These are phyloP conservation scores for Oikopleura dioica DNA, from an alignment of 23 tunicate species.

Conservation along the genomic window DNA sequence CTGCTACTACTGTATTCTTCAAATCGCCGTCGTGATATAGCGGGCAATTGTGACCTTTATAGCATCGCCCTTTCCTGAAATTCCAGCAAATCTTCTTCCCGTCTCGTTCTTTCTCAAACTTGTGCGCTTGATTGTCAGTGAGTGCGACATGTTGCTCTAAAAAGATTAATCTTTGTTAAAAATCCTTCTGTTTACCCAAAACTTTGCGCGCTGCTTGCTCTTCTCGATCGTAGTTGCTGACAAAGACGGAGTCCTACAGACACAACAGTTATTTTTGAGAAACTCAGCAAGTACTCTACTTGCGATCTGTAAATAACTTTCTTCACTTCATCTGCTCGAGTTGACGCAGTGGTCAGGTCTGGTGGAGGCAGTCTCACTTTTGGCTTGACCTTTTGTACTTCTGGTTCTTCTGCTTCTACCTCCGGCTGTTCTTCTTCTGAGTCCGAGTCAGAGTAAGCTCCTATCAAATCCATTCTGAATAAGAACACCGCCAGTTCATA, in stretches of 20 bases:
- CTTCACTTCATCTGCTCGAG: not conserved
- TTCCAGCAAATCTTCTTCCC: constrained; percentile 14
- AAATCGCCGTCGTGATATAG: not conserved
- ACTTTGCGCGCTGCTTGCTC: not conserved
- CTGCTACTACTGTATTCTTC: not conserved
- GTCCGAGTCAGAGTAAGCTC: not conserved
- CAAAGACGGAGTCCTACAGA: not conserved
- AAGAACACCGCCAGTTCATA: no score
- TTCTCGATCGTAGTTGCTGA: not conserved
- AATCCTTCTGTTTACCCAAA: no score
- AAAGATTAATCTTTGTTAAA: no score
- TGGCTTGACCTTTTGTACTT: not conserved
- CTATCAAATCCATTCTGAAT: not conserved
- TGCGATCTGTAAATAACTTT: not conserved
- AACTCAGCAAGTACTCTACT: not conserved
- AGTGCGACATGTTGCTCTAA: not conserved
- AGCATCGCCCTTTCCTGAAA: constrained; percentile 6
- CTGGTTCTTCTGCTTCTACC: not conserved
- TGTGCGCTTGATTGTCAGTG: not conserved
- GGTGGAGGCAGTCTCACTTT: constrained; percentile 3
- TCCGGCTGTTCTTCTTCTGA: constrained; percentile 3
- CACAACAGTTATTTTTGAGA: not conserved
- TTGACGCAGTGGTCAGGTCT: constrained; percentile 2
- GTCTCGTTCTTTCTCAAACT: constrained; percentile 5
- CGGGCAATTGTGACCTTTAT: constrained; percentile 8